Conservation (phyloP, 2,113 vertebrate genomes). For the Ceratotherium simum region DNA sequence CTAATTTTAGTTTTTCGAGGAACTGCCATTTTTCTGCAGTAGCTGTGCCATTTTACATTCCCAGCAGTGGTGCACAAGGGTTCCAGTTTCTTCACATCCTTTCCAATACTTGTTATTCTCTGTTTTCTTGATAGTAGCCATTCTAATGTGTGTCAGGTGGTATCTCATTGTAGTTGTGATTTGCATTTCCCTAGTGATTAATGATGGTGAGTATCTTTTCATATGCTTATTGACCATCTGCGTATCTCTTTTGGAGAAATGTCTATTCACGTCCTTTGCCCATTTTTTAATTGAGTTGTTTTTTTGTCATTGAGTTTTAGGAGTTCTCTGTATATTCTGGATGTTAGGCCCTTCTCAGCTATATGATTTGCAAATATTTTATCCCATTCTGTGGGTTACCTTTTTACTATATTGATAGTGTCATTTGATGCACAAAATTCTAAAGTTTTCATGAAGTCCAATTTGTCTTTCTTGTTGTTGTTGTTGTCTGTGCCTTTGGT, state of each 20-base stretch:
- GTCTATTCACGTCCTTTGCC: background rate
- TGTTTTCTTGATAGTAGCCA: background rate
- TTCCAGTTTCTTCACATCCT: no score
- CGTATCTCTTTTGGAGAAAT: background rate
- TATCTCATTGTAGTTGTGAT: background rate
- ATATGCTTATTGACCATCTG: background rate
- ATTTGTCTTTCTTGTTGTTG: background rate
- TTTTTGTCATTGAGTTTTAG: background rate
- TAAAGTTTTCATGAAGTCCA: background rate
- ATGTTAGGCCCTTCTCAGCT: background rate
- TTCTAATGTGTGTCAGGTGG: background rate
- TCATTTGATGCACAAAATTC: background rate
- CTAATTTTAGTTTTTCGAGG: background rate
- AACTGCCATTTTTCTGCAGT: background rate
- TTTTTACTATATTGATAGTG: background rate
- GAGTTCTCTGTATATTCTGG: background rate
- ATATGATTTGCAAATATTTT: background rate
- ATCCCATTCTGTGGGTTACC: background rate
- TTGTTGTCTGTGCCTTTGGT: background rate
- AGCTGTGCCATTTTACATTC: fast-evolving
- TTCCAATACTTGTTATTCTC: background rate
- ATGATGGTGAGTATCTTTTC: background rate
- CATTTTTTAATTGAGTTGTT: background rate
- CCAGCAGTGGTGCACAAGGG: fast-evolving
- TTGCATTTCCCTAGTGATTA: background rate